phyloP scores from a whole-genome alignment of 30 jellyfish, hydroid and myxozoan species.

The Rhopilema esculentum region DNA sequence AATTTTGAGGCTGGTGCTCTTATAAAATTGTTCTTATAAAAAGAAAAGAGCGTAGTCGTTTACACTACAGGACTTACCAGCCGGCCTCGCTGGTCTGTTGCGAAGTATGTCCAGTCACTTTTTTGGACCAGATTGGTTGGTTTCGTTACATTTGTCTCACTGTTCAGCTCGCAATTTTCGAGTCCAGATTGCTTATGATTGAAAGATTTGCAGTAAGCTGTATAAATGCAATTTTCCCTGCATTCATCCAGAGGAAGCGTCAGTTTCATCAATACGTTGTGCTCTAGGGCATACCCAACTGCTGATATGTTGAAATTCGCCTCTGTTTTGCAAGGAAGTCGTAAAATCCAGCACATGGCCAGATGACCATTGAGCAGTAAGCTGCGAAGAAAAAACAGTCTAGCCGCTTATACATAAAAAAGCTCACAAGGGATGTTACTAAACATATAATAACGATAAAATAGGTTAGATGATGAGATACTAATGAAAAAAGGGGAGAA shows the following conservation, averaged over 20 bases:
- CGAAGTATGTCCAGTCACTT: constrained; percentile 9
- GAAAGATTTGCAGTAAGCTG: constrained; percentile 16
- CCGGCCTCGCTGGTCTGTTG: neutral
- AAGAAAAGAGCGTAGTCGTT: too few relatives aligned
- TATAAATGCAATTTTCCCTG: neutral
- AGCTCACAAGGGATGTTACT: too few relatives aligned
- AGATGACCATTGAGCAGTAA: too few relatives aligned
- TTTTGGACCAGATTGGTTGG: neutral
- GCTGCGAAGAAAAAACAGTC: neutral
- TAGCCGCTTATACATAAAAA: too few relatives aligned
- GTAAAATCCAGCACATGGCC: constrained; percentile 8
- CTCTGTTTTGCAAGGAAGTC: constrained; percentile 29
- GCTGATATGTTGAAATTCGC: neutral
- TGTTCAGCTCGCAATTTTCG: constrained; percentile 19
- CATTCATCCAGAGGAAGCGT: neutral
- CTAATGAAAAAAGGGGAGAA: too few relatives aligned
- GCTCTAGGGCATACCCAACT: neutral
- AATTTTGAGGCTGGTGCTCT: too few relatives aligned
- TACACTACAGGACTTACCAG: neutral
- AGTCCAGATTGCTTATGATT: neutral
- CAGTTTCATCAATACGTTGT: neutral
- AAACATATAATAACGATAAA: too few relatives aligned
- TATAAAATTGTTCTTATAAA: too few relatives aligned
- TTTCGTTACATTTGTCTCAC: neutral
- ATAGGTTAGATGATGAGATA: too few relatives aligned